Base-by-base conservation (phyloP, 2,113 vertebrate genomes). In the Ceyx cyanopectus region DNA sequence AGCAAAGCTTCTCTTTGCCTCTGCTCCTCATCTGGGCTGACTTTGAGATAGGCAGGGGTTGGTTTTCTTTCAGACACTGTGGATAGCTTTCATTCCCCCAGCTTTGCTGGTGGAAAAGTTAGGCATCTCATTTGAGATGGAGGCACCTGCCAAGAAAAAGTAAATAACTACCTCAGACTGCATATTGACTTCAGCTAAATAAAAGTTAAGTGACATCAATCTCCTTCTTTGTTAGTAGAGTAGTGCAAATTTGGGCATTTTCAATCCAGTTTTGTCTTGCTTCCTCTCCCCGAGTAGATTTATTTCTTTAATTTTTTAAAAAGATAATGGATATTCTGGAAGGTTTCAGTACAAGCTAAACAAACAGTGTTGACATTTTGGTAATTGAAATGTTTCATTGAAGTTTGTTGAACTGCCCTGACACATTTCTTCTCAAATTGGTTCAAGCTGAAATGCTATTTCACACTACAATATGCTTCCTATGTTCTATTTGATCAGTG, bases 351-450 rank as follows among this genome's bases (percentile, higher is more conserved):
- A 81, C 37, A 62, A 94, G 60, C 75, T 91, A 58, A 89, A 92
- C 85, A 90, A 92, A 85, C 89, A 94, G 21, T 14, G 12, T 7
- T 96, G 95, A 93, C 96, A 87, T 87, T 87, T 66, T 82, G 74
- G 72, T 90, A 96, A 96, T 95, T 93, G 89, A 96, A 96, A 90
- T 30, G 84, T 85, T 96, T 79, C 83, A 37, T 2, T 92, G 83
- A 91, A 90, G 81, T 94, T 95, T 96, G 88, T 51, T 92, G 90
- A 89, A 82, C 77, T 82, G 74, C 73, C 92, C 90, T 92, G 95
- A 96, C 92, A 92, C 81, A 81, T 93, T 89, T 89, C 83, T 94
- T 58, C 81, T 92, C 86, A 84, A 93, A 94, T 66, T 92, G 84
- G 67, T 68, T 76, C 54, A 80, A 90, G 86, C 62, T 88, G 83